phyloP scores from a whole-genome alignment of 1,140 invertebrate species.

The Neoseiulus cucumeris region DNA sequence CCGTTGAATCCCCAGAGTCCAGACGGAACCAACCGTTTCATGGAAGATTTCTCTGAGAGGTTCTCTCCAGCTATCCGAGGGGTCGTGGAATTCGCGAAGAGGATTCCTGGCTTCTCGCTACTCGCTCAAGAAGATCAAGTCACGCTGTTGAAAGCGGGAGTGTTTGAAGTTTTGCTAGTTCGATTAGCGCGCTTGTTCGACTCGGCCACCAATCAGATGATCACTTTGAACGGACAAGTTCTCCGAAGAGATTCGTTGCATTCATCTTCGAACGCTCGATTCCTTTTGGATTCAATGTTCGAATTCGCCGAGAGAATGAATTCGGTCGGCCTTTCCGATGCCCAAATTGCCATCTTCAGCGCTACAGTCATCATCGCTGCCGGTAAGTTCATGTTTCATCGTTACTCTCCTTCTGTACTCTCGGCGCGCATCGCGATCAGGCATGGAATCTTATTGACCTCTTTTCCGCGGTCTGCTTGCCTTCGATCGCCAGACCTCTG shows the following conservation, averaged over 20 bases:
- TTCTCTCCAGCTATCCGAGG: slow-evolving; percentile 87
- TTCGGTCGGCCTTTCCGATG: slow-evolving; percentile 63
- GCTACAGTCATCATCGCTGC: slow-evolving; percentile 81
- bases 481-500: slow-evolving; percentile 7
- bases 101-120: slow-evolving; percentile 82
- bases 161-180: slow-evolving; percentile 80
- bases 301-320: slow-evolving; percentile 89
- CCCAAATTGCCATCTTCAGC: slow-evolving; percentile 80
- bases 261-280: slow-evolving; percentile 69
- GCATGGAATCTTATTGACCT: background rate
- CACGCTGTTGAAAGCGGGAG: slow-evolving; percentile 69
- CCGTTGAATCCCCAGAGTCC: slow-evolving; percentile 69
- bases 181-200: slow-evolving; percentile 84
- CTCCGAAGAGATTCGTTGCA: slow-evolving; percentile 70
- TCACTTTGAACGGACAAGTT: slow-evolving; percentile 75
- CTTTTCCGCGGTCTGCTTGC: background rate
- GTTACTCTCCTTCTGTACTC: background rate
- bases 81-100: slow-evolving; percentile 90
- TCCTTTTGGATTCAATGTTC: slow-evolving; percentile 88
- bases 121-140: slow-evolving; percentile 91
- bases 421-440: too few relatives aligned
- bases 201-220: slow-evolving; percentile 54
- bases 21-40: slow-evolving; percentile 40
- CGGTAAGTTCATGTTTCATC: slow-evolving; percentile 31
- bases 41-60: slow-evolving; percentile 72